Conservation (phyloP, 2,888 invertebrate genomes). For the Micoletzkya japonica region DNA sequence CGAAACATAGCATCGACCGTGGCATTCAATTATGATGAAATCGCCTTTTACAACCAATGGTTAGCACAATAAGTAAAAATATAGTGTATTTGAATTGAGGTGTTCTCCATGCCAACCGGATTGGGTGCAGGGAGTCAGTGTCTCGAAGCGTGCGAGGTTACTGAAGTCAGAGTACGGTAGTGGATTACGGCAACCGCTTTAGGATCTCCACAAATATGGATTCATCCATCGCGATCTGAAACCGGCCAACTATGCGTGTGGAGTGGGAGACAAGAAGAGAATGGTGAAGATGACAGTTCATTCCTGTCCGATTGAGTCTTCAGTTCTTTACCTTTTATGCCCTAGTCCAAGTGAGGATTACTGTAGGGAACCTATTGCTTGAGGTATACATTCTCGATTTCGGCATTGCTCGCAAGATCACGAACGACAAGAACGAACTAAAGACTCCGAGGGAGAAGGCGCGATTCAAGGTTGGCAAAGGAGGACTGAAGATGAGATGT, state of each 20-base stretch:
- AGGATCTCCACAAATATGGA: slow-evolving; percentile 54
- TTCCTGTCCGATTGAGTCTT: neutral
- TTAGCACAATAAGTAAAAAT: neutral
- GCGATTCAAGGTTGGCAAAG: slow-evolving; percentile 47
- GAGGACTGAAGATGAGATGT: no score
- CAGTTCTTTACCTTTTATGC: neutral
- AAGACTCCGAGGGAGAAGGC: slow-evolving; percentile 41
- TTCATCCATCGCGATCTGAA: slow-evolving; percentile 58
- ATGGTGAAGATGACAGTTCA: neutral
- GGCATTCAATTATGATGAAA: neutral
- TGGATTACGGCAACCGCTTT: no score
- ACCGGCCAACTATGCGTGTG: slow-evolving; percentile 53
- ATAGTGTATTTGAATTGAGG: slow-evolving; percentile 25
- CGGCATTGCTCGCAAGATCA: slow-evolving; percentile 51
- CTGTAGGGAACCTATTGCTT: neutral
- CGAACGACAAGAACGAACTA: slow-evolving; percentile 44
- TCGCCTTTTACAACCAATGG: no score
- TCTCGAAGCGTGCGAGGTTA: slow-evolving; percentile 59
- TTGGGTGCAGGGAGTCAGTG: slow-evolving; percentile 49
- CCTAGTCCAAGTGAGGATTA: no score
- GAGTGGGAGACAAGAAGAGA: slow-evolving; percentile 33
- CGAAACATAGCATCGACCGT: neutral
- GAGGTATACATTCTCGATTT: slow-evolving; percentile 56
- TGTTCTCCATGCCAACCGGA: slow-evolving; percentile 47
- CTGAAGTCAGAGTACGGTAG: no score